These are phyloP conservation scores for Frieseomelitta varia DNA, from an alignment of 1,140 invertebrate species.

Conservation along the genomic window DNA sequence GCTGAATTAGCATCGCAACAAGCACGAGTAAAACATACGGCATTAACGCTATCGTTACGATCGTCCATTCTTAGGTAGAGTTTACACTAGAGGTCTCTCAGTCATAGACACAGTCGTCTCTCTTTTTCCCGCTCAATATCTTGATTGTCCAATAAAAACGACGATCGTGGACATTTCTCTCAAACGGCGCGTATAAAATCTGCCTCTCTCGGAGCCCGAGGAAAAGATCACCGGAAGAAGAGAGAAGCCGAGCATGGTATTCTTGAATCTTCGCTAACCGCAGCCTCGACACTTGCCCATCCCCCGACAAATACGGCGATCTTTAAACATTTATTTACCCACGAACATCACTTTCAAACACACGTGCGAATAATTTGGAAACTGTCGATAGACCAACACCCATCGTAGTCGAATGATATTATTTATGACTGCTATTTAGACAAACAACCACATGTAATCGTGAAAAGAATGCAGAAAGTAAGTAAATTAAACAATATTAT, in stretches of 20 bases:
- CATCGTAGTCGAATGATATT: background rate
- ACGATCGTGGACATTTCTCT: constrained; percentile 45
- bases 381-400: background rate
- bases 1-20: constrained; percentile 29
- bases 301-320: background rate
- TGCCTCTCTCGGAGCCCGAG: constrained; percentile 4
- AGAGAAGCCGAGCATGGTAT: constrained; percentile 30
- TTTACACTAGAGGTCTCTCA: background rate
- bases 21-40: constrained; percentile 18
- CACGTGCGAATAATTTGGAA: background rate
- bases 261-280: constrained; percentile 33
- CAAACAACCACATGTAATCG: background rate
- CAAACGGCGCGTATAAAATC: constrained; percentile 41
- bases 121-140: constrained; percentile 27
- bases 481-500: too few relatives aligned
- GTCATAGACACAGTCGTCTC: background rate
- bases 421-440: background rate
- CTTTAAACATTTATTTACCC: constrained; percentile 20
- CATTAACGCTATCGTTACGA: background rate
- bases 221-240: constrained; percentile 47
- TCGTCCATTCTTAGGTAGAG: background rate
- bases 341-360: constrained; percentile 7
- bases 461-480: too few relatives aligned
- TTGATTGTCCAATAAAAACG: constrained; percentile 49
- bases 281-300: constrained; percentile 22